Base-by-base conservation (phyloP, 1,140 invertebrate genomes). In the Dinoponera quadriceps region DNA sequence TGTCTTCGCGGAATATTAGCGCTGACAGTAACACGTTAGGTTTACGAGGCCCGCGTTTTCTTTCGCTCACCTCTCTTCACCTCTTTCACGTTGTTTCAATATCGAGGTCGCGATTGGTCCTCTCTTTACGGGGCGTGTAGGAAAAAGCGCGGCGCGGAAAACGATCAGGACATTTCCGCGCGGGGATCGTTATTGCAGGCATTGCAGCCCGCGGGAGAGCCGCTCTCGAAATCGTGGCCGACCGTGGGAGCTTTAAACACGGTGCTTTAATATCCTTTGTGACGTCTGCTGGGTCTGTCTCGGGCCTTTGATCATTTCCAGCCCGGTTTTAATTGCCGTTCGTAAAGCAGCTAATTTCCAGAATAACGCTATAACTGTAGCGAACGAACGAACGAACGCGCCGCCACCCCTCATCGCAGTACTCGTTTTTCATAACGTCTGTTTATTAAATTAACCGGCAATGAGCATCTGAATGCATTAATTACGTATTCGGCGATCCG, bases 381-480 rank as follows among this genome's bases (percentile, higher is more conserved):
- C 38, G 38, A 9, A 9, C 38, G 38, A 44, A 9, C 38, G 33
- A 33, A 7, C 33, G 33, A 33, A 7, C 33, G 33, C 33, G 7
- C 33, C 33, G 33, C 33, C 33, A 33, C 33, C 13, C 49, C 62
- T 57, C 75, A 48, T 71, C 51, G 51, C 18, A n/a, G 71, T 80
- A 20, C 54, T 48, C 51, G 20, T 80, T 80, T 80, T 71, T 55
- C 75, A 57, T 48, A 68, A 66, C 38, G 65, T 69, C 65, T 69
- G 65, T 51, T 57, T 71, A 29, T 48, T 71, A 59, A 80, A 80
- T 80, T 80, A 80, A 59, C 51, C 65, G 65, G 54, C 54, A 71
- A 80, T 80, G 75, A 54, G 71, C 69, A 80, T 71, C 75, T 71
- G 65, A 69, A 80, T 57, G 48, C 38, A 71, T 80, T 80, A 80